Evolutionary conservation across 1,140 invertebrate species (phyloP), one percentile per base, ranked within the genome.

Genomic region (Ylistrum balloti): DNA sequence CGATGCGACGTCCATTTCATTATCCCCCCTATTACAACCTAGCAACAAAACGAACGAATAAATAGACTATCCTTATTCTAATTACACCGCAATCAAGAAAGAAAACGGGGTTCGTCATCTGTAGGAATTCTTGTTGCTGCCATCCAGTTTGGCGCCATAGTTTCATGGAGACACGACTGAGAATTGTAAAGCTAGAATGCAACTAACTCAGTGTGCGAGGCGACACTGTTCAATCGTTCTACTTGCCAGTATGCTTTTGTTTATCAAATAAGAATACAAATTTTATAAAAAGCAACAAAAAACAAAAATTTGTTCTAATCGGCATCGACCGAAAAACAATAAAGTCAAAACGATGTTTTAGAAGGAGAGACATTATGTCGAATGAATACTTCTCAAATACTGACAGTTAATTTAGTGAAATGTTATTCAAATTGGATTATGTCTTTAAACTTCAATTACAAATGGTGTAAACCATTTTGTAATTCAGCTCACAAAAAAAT

Each of bases 61-160:
- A 74, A 74, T 74, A 74, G 56, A 74, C 56, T 74, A 74, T 74
- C 56, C n/a, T 74, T 74, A 74, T 74, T 74, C 56, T 74, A 74
- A 74, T 74, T 74, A 74, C 56, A 74, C 56, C 22, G n/a, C n/a
- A 74, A 74, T 74, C 56, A 74, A n/a, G 56, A 74, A 56, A 74
- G 56, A 74, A 74, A 74, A 74, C 56, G 15, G 56, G 56, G n/a
- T 74, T 74, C 56, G 56, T 74, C 56, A 74, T 74, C 56, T 74
- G 1, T 74, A 0, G n/a, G 56, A 74, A n/a, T 74, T 20, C 11
- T 13, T 38, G n/a, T 20, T 28, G 56, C 28, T 74, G 56, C 56
- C 56, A 74, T 74, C 56, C 0, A 74, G 56, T 28, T 74, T 74
- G 56, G 56, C 56, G 56, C 56, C 56, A 28, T 9, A 13, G 56